phyloP scores from a whole-genome alignment of 2,797 vertebrate genomes.

The Tolypeutes matacus region DNA sequence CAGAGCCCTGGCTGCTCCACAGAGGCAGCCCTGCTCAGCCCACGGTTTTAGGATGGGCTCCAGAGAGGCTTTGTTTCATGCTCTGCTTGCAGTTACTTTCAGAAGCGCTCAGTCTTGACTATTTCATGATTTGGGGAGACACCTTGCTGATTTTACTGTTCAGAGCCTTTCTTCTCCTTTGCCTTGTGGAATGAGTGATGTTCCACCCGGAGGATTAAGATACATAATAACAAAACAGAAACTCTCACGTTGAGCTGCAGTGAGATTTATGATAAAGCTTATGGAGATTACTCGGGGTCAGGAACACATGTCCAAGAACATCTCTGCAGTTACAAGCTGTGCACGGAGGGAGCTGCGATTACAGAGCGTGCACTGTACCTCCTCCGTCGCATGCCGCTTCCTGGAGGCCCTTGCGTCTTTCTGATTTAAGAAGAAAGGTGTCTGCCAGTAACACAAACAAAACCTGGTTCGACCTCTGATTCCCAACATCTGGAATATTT shows the following conservation, averaged over 20 bases:
- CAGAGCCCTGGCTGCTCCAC: background rate
- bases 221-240: constrained; percentile 78
- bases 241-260: constrained; percentile 70
- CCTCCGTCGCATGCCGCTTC: constrained; percentile 80
- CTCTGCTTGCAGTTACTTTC: constrained; percentile 68
- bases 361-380: background rate
- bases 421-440: constrained; percentile 76
- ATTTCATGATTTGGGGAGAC: constrained; percentile 69
- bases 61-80: constrained; percentile 70
- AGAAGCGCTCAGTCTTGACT: constrained; percentile 60
- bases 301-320: constrained; percentile 73
- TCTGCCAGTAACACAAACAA: constrained; percentile 76
- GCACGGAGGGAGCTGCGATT: background rate
- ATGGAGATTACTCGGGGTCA: constrained; percentile 69
- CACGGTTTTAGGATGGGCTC: constrained; percentile 64
- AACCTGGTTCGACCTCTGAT: constrained; percentile 70
- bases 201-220: constrained; percentile 75
- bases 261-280: constrained; percentile 73
- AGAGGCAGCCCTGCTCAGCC: background rate
- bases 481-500: constrained; percentile 79
- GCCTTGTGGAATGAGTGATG: constrained; percentile 65
- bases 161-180: constrained; percentile 58
- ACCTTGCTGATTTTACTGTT: constrained; percentile 70
- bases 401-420: constrained; percentile 57
- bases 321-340: constrained; percentile 55